Evolutionary conservation across 2,888 invertebrate species (phyloP), one percentile per base, ranked within the genome.

Genomic region (Sarcophaga subvicina): DNA sequence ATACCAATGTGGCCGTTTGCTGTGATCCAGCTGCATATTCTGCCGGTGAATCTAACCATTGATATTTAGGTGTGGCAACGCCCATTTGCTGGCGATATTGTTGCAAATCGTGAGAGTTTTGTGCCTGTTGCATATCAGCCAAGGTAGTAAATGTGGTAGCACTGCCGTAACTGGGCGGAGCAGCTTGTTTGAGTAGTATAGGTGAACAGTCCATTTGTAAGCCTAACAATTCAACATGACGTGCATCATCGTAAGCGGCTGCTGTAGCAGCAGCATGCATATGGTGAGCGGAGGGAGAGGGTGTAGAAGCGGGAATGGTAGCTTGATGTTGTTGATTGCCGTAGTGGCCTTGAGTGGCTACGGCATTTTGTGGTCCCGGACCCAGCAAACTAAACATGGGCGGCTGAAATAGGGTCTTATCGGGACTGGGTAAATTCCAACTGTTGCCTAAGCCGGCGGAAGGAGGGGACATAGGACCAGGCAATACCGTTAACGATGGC

Each of bases 361-460:
- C 77, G 93, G 92, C 89, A 93, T 91, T 94, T 91, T 96, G 93
- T 88, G 94, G 90, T 22, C 93, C 93, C 88, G 95, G 96, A 63
- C 95, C 96, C 89, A 96, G 94, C 85, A 96, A 93, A 67, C 95
- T 94, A 90, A 95, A 95, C 93, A 95, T 94, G 5, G 95, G 95
- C 2, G 95, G 95, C 90, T 95, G 95, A 90, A 94, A 95, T 81
- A 96, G 94, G 6, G 95, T 95, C 91, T 96, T 95, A 90, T 96
- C 95, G 59, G 95, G 95, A 89, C 95, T 95, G 27, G 95, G 96
- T 87, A 97, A 94, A 90, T 96, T 95, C 96, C 96, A 97, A 93
- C 95, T 97, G 90, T 94, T 95, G 91, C 94, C 95, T 90, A 95
- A 94, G 88, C 94, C 94, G 88, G 93, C 94, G 0, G 95, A 93